Conservation (phyloP, 2,113 vertebrate species). For the Boulengeromyrus knoepffleri region DNA sequence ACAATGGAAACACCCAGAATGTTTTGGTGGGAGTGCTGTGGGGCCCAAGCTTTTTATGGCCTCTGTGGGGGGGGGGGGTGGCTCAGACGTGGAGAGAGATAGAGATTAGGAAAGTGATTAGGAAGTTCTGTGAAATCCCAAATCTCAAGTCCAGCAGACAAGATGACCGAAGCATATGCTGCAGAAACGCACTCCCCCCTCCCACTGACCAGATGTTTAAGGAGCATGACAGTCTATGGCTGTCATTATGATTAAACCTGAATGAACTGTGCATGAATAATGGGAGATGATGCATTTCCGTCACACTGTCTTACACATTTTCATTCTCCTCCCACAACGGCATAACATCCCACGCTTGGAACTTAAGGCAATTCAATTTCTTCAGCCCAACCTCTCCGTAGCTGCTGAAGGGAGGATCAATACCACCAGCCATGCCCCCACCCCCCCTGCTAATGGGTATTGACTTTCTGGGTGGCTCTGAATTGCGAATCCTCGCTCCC, state of each 20-base stretch:
- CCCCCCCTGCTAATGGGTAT: not conserved
- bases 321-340: not conserved
- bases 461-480: not conserved
- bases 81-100: not conserved
- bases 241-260: not conserved
- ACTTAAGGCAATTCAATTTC: constrained; percentile 10
- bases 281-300: not conserved
- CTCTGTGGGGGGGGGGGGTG: not conserved
- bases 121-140: constrained; percentile 1
- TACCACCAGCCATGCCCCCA: not conserved
- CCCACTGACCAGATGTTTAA: not conserved
- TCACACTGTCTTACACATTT: not conserved
- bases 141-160: not conserved
- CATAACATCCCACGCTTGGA: not conserved
- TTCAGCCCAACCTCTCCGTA: not conserved
- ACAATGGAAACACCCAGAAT: constrained; percentile 12
- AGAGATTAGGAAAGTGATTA: constrained; percentile 11
- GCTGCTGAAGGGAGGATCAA: constrained; percentile 17
- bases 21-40: not conserved
- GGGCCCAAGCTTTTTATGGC: constrained; percentile 7
- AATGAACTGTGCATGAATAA: not conserved
- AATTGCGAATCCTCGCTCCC: not conserved
- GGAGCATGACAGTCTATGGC: not conserved
- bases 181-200: not conserved
- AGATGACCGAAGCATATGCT: not conserved